phyloP scores from a whole-genome alignment of 35 echinoderm and acorn worm genomes.

The Nesometra sesokonis region DNA sequence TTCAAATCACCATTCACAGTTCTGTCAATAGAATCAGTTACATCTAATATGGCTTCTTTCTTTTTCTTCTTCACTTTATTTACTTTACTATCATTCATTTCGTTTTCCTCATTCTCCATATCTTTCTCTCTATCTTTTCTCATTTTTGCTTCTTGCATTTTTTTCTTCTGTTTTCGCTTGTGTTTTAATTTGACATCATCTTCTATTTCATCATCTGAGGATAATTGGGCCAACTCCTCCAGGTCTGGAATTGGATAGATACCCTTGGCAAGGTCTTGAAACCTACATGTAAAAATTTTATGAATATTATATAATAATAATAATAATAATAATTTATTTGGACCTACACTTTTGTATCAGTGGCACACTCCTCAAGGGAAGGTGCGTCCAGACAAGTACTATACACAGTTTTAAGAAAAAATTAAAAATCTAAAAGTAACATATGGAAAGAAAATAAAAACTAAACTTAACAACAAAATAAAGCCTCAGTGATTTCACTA shows the following conservation, averaged over 20 bases:
- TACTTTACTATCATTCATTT: background rate
- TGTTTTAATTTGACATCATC: slow-evolving; percentile 22
- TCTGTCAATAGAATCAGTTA: background rate
- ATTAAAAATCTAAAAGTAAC: too few species aligned
- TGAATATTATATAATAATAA: background rate
- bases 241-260: slow-evolving; percentile 35
- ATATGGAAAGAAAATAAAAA: too few species aligned
- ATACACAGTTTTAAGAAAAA: too few species aligned
- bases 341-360: too few species aligned
- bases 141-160: slow-evolving; percentile 2
- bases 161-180: slow-evolving; percentile 12
- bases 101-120: slow-evolving; percentile 24
- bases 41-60: background rate
- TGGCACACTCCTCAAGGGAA: too few species aligned
- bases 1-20: background rate
- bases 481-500: too few species aligned
- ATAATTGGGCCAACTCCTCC: slow-evolving; percentile 9
- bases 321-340: background rate
- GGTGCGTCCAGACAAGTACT: too few species aligned
- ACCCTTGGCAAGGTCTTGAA: slow-evolving; percentile 33
- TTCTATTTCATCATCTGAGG: slow-evolving; percentile 1
- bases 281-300: slow-evolving; percentile 15
- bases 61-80: slow-evolving; percentile 1
- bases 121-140: slow-evolving; percentile 13
- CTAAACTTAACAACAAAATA: too few species aligned